These are phyloP conservation scores for Piaya cayana DNA, from an alignment of 2,113 vertebrate species.

Conservation along the genomic window DNA sequence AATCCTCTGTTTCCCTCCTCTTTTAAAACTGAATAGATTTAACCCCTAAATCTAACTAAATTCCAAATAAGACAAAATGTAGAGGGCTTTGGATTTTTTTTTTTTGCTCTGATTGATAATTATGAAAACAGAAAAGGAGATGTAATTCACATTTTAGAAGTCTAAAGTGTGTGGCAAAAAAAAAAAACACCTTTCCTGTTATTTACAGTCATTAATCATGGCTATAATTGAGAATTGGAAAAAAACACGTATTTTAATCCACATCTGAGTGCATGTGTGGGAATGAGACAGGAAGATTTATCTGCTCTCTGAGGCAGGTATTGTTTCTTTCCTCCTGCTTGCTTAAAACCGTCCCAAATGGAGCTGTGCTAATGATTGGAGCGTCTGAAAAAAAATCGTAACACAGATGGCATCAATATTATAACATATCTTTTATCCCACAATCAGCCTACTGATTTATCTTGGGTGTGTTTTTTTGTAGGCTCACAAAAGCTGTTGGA, in stretches of 20 bases:
- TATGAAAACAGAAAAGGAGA: neutral
- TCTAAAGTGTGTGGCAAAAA: neutral
- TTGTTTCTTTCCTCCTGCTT: conserved; percentile 13
- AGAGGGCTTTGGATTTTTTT: neutral
- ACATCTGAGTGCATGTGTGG: neutral
- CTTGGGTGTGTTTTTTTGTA: neutral
- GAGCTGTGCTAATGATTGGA: neutral
- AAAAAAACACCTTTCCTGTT: neutral
- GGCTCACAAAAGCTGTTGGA: neutral
- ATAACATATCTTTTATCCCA: neutral
- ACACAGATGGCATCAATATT: neutral
- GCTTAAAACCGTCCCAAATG: neutral
- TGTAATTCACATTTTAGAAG: neutral
- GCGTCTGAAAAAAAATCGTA: neutral
- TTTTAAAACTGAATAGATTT: conserved; percentile 45
- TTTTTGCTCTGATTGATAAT: neutral
- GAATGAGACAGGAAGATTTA: conserved; percentile 48
- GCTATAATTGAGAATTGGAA: neutral
- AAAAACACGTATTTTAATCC: conserved; percentile 59
- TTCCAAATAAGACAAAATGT: conserved; percentile 25
- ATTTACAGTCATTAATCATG: conserved; percentile 51
- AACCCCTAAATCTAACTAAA: conserved; percentile 51
- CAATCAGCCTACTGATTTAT: neutral
- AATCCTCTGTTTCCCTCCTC: conserved; percentile 50
- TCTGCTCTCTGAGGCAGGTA: conserved; percentile 17